Evolutionary conservation across 2,888 invertebrate species (phyloP).

Genomic region (Elegia similella): DNA sequence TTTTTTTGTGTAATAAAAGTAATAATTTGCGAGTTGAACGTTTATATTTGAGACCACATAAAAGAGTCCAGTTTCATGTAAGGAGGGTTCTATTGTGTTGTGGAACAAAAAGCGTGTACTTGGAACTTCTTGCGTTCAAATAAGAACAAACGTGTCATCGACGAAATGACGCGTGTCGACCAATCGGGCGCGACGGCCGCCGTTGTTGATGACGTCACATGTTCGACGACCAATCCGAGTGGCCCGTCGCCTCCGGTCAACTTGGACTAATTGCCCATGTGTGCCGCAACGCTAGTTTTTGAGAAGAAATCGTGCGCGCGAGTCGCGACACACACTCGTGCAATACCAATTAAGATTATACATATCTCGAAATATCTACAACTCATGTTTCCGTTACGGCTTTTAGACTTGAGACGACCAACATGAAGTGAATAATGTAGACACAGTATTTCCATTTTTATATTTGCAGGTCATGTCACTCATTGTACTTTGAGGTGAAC

Average conservation of each 20-base stretch:
- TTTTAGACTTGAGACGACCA: neutral
- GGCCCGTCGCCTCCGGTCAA: slow-evolving; percentile 77
- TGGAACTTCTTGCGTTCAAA: slow-evolving; percentile 71
- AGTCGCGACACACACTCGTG: slow-evolving; percentile 55
- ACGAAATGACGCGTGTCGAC: slow-evolving; percentile 81
- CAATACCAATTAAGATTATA: slow-evolving; percentile 20
- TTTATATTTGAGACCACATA: slow-evolving; percentile 44
- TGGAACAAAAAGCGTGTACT: slow-evolving; percentile 68
- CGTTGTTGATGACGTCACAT: slow-evolving; percentile 75
- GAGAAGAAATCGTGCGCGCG: slow-evolving; percentile 71
- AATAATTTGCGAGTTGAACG: slow-evolving; percentile 26
- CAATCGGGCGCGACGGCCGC: slow-evolving; percentile 80
- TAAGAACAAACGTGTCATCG: slow-evolving; percentile 82
- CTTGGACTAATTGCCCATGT: slow-evolving; percentile 81
- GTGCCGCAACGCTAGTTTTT: slow-evolving; percentile 74
- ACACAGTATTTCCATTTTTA: neutral
- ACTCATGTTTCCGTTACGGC: slow-evolving; percentile 11
- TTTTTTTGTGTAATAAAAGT: slow-evolving; percentile 15
- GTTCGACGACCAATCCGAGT: slow-evolving; percentile 67
- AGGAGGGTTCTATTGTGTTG: slow-evolving; percentile 61
- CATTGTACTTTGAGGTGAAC: neutral
- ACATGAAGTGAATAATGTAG: neutral
- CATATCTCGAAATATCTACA: neutral
- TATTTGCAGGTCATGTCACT: neutral
- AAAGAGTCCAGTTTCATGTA: slow-evolving; percentile 56